phyloP scores from a whole-genome alignment of 2,113 vertebrate species.

The Martes martes region DNA sequence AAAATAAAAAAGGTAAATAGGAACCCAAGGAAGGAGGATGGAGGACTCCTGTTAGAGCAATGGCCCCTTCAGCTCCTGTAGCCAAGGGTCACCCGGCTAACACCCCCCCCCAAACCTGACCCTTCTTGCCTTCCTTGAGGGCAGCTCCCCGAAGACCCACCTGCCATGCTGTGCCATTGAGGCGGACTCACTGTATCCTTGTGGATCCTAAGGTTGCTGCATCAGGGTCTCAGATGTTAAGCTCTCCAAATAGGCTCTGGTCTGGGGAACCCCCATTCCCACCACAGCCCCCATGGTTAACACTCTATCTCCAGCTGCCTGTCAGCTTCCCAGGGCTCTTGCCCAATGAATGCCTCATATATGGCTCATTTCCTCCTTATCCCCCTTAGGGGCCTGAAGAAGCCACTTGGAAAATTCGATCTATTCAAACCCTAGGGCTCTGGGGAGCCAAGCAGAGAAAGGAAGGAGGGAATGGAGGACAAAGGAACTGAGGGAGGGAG shows the following conservation, averaged over 20 bases:
- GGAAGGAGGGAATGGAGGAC: background rate
- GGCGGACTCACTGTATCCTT: background rate
- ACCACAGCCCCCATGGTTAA: background rate
- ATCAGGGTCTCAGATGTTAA: background rate
- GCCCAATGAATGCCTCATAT: background rate
- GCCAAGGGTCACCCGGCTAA: background rate
- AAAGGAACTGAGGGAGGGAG: background rate
- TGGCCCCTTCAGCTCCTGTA: background rate
- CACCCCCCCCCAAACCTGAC: background rate
- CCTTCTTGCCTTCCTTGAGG: background rate
- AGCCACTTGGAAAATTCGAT: slow-evolving; percentile 60
- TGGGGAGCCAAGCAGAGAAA: background rate
- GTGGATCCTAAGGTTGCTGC: background rate
- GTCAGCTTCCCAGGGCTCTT: background rate
- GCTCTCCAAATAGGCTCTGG: background rate
- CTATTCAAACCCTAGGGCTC: slow-evolving; percentile 37
- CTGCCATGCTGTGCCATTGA: background rate
- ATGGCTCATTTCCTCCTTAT: background rate
- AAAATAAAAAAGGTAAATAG: background rate
- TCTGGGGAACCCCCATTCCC: background rate
- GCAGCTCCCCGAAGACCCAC: background rate
- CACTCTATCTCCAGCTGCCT: background rate
- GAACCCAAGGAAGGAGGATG: background rate
- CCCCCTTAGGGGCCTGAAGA: background rate
- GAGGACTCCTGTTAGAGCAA: background rate